Percentiles rank a stretch among this genome's conserved stretches.
Evolutionary conservation across 2,888 invertebrate genomes (phyloP).

Genomic region (Ecliptopera silaceata): DNA sequence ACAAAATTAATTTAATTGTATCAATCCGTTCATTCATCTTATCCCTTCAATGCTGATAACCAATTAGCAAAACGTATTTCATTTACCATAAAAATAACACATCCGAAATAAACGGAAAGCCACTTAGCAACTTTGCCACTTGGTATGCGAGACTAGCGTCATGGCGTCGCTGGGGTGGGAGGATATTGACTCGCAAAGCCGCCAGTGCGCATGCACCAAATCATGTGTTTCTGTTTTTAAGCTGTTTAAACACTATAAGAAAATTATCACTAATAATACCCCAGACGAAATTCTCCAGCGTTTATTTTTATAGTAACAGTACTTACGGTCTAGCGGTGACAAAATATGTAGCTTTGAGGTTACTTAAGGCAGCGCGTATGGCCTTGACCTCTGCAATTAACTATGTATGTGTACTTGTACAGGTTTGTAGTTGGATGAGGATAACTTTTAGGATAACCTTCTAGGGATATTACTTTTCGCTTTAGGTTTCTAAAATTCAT

Average conservation of each 20-base stretch:
- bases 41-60: too few species aligned
- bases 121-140: constrained; percentile 51
- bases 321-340: constrained; percentile 11
- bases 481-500: not conserved
- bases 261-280: constrained; percentile 51
- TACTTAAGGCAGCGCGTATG: constrained; percentile 39
- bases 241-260: constrained; percentile 53
- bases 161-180: constrained; percentile 78
- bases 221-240: constrained; percentile 80
- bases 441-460: constrained; percentile 17
- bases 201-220: constrained; percentile 76
- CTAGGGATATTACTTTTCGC: constrained; percentile 1
- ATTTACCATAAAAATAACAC: not conserved
- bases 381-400: constrained; percentile 62
- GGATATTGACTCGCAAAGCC: constrained; percentile 81
- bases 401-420: constrained; percentile 20
- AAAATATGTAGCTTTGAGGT: constrained; percentile 37
- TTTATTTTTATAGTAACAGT: constrained; percentile 14
- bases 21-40: too few species aligned
- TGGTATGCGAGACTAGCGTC: constrained; percentile 59
- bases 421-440: constrained; percentile 20
- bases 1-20: too few species aligned
- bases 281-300: constrained; percentile 13
- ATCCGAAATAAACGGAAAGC: constrained; percentile 40
- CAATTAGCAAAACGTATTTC: not conserved